These are phyloP conservation scores for Plumapathes pennacea DNA, from an alignment of 92 coral and sea anemone genomes.

Conservation along the genomic window DNA sequence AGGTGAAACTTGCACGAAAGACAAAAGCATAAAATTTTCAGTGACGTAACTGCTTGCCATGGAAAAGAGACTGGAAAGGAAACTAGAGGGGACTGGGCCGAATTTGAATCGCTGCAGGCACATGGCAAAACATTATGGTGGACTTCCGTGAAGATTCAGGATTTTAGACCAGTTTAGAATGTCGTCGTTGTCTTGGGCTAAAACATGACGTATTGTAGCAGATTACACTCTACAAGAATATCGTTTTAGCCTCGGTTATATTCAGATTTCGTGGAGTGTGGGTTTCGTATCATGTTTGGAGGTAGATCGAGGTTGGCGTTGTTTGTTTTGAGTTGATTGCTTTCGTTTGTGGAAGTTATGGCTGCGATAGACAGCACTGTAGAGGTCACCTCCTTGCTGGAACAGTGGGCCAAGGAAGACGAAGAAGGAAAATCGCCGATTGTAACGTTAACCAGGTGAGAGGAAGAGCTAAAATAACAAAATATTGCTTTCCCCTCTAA, in stretches of 20 bases:
- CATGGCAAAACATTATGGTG: too few species aligned
- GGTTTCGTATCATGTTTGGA: background rate
- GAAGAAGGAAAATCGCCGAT: conserved; percentile 70
- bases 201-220: background rate
- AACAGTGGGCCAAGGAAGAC: conserved; percentile 83
- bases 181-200: background rate
- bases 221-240: too few species aligned
- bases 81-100: too few species aligned
- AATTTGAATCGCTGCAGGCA: too few species aligned
- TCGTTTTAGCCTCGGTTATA: background rate
- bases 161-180: too few species aligned
- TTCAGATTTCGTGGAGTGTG: background rate
- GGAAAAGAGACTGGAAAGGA: too few species aligned
- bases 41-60: too few species aligned
- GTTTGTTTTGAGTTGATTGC: background rate
- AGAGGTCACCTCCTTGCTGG: conserved; percentile 66
- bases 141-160: too few species aligned
- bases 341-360: conserved; percentile 38
- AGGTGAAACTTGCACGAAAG: too few species aligned
- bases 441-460: conserved; percentile 69
- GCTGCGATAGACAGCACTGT: conserved; percentile 80
- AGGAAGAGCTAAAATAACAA: too few species aligned
- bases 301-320: background rate
- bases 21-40: too few species aligned
- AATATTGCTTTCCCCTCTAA: too few species aligned